Conservation (phyloP, 2,113 vertebrate genomes). For the Syngnathoides biaculeatus region DNA sequence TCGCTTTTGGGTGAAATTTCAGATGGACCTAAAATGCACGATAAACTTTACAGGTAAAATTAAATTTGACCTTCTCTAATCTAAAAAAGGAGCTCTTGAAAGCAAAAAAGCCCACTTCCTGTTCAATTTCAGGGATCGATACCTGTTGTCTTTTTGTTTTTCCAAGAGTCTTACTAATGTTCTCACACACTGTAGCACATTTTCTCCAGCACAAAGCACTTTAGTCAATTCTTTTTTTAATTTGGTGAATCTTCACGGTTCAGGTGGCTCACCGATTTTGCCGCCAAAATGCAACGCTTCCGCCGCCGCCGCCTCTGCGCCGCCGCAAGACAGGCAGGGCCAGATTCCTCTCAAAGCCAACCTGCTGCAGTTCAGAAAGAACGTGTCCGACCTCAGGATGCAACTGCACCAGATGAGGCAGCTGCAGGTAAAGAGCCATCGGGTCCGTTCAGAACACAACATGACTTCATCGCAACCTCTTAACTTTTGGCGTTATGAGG, state of each 20-base stretch:
- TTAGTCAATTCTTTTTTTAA: not conserved
- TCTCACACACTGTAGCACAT: no score
- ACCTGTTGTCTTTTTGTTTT: no score
- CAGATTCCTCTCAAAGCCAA: conserved; percentile 75
- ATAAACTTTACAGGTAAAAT: no score
- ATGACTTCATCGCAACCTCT: not conserved
- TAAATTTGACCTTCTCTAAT: no score
- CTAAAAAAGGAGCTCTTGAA: no score
- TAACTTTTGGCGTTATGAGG: not conserved
- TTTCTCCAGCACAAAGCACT: no score
- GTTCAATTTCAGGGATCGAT: not conserved
- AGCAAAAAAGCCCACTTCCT: no score
- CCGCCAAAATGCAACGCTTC: conserved; percentile 64
- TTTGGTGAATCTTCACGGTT: conserved; percentile 1
- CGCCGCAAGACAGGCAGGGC: conserved; percentile 51
- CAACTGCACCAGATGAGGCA: conserved; percentile 93
- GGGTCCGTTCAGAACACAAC: not conserved
- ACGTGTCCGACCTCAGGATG: conserved; percentile 83
- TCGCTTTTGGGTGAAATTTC: not conserved
- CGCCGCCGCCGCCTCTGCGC: not conserved
- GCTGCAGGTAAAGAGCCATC: conserved; percentile 79
- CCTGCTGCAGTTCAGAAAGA: conserved; percentile 83
- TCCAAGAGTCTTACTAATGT: no score
- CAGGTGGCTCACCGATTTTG: conserved; percentile 73
- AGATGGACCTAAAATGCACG: not conserved